Percentiles rank a stretch among this genome's conserved stretches.
These are phyloP conservation scores for Drosophila birchii DNA, from an alignment of 2,888 invertebrate genomes.

Conservation along the genomic window DNA sequence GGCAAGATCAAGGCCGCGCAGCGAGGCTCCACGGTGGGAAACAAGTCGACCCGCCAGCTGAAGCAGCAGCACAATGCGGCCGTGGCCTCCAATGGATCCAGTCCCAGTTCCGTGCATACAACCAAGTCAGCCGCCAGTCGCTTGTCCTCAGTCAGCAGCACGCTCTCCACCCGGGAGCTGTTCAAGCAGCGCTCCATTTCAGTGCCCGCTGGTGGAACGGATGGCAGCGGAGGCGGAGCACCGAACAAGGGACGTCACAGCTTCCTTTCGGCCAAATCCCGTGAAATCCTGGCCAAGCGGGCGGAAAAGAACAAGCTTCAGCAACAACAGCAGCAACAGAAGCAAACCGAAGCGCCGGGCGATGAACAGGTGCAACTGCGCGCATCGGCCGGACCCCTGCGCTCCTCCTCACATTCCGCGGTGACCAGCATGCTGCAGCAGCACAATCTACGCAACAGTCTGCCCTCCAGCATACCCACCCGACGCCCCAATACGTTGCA, in stretches of 20 bases:
- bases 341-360: conserved; percentile 59
- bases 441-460: conserved; percentile 77
- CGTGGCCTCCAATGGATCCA: conserved; percentile 83
- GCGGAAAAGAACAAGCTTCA: conserved; percentile 83
- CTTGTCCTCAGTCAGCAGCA: conserved; percentile 83
- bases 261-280: conserved; percentile 84
- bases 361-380: conserved; percentile 68
- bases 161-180: conserved; percentile 82
- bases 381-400: conserved; percentile 65
- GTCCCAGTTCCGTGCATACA: conserved; percentile 84
- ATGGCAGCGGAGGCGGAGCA: conserved; percentile 22
- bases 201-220: conserved; percentile 78
- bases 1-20: conserved; percentile 46
- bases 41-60: conserved; percentile 70
- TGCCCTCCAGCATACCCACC: conserved; percentile 84
- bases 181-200: conserved; percentile 84
- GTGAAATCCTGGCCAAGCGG: conserved; percentile 84
- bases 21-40: conserved; percentile 55
- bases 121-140: conserved; percentile 83
- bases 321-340: conserved; percentile 71
- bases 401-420: conserved; percentile 81
- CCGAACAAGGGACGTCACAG: conserved; percentile 77
- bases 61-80: conserved; percentile 79
- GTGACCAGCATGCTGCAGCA: conserved; percentile 74
- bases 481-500: conserved; percentile 82